These are phyloP conservation scores for Rynchops niger DNA, from an alignment of 2,113 vertebrate genomes.

Conservation along the genomic window DNA sequence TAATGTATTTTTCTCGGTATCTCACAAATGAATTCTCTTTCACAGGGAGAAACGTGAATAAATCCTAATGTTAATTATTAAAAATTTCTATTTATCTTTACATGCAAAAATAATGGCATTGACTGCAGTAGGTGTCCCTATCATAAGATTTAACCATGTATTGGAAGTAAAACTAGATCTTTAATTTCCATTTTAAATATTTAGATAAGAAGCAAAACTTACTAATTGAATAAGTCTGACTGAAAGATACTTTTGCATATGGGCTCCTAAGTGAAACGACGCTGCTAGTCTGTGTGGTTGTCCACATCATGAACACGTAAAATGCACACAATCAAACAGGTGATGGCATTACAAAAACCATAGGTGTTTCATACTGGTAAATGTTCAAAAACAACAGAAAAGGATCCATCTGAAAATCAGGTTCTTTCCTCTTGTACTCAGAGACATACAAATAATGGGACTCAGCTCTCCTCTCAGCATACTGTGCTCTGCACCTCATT, in stretches of 20 bases:
- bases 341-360: neutral
- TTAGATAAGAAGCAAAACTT: neutral
- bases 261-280: neutral
- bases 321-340: neutral
- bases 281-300: neutral
- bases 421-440: neutral
- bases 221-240: neutral
- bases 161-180: neutral
- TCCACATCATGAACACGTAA: neutral
- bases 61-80: constrained; percentile 16
- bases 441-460: neutral
- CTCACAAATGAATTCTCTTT: constrained; percentile 50
- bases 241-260: neutral
- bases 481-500: too few species aligned
- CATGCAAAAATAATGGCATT: neutral
- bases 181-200: constrained; percentile 2
- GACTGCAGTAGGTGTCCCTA: neutral
- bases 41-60: neutral
- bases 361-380: neutral
- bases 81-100: constrained; percentile 6
- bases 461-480: neutral
- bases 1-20: constrained; percentile 40
- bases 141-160: neutral
- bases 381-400: neutral
- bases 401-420: neutral